These are phyloP conservation scores for Synergus gifuensis DNA, from an alignment of 2,888 invertebrate species.

Conservation along the genomic window DNA sequence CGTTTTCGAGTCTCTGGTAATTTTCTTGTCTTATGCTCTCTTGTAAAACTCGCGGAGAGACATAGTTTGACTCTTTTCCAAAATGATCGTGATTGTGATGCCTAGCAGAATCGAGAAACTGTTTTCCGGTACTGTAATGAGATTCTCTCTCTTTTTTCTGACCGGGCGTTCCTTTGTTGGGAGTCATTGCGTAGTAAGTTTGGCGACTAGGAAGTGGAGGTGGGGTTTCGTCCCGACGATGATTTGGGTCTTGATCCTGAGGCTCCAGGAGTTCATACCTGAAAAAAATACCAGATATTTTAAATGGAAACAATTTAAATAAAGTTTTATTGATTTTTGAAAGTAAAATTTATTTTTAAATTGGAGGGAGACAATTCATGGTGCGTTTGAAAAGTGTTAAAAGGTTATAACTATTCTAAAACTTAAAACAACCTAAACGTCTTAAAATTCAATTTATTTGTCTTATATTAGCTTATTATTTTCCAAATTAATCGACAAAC, in stretches of 20 bases:
- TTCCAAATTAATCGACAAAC: not conserved
- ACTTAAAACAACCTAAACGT: no score
- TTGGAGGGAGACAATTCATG: no score
- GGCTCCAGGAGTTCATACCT: conserved; percentile 80
- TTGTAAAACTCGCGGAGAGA: conserved; percentile 69
- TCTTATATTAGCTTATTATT: not conserved
- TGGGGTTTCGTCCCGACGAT: conserved; percentile 77
- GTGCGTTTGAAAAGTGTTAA: no score
- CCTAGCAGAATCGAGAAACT: conserved; percentile 65
- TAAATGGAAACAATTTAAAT: not conserved
- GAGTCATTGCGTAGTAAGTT: conserved; percentile 66
- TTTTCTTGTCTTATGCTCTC: conserved; percentile 69
- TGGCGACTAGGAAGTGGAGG: conserved; percentile 80
- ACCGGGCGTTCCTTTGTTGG: conserved; percentile 60
- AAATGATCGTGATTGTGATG: conserved; percentile 69
- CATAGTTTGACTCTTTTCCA: conserved; percentile 72
- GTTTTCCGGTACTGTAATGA: conserved; percentile 65
- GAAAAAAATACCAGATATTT: conserved; percentile 20
- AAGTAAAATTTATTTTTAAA: no score
- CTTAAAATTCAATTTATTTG: not conserved
- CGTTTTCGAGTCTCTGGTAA: conserved; percentile 76
- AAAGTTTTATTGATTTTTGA: no score
- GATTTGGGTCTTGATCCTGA: conserved; percentile 74
- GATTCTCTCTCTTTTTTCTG: conserved; percentile 72
- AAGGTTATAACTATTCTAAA: no score